Conservation (phyloP, 2,888 invertebrate genomes). For the Tetranychus truncatus region DNA sequence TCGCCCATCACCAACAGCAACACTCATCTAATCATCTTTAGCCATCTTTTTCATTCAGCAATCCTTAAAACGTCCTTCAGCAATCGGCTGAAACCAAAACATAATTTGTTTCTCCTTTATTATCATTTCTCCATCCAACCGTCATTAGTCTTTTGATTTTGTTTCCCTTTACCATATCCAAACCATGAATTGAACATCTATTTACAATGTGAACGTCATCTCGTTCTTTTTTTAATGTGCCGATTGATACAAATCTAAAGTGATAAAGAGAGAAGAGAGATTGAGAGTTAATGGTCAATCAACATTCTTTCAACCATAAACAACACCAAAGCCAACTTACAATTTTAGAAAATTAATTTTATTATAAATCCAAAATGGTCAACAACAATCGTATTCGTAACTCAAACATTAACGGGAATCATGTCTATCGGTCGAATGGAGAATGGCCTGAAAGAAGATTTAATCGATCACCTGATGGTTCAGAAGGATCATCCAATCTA, state of each 20-base stretch:
- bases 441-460: neutral
- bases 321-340: no score
- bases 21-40: neutral
- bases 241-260: neutral
- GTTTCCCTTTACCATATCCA: neutral
- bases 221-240: neutral
- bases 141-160: neutral
- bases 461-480: neutral
- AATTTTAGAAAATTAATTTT: no score
- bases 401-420: neutral
- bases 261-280: constrained; percentile 7
- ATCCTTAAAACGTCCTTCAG: neutral
- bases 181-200: neutral
- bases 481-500: neutral
- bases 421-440: neutral
- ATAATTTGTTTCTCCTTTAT: neutral
- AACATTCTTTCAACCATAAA: neutral
- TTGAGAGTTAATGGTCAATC: neutral
- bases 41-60: neutral
- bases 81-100: neutral
- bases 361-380: neutral
- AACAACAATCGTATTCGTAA: neutral
- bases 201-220: neutral
- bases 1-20: neutral
- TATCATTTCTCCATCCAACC: neutral